Evolutionary conservation across 1,140 invertebrate species (phyloP), one percentile per base, ranked within the genome.

Genomic region (Saxidomus purpurata): DNA sequence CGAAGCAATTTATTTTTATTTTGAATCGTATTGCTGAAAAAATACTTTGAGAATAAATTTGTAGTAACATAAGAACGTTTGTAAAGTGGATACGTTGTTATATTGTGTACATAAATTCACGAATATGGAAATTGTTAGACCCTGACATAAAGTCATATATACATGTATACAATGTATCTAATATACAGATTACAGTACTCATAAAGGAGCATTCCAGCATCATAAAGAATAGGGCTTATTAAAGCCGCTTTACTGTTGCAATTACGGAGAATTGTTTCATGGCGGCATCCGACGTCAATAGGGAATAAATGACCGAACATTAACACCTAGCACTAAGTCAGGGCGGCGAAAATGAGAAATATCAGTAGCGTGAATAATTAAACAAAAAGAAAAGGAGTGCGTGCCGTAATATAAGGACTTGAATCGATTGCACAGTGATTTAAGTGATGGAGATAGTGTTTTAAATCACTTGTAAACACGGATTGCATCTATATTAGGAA

Each of bases 291-390:
- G 67, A 71, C 67, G 67, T 71, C 67, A n/a, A n/a, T 40, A 6
- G 67, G 67, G 67, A 71, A 71, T 71, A 71, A 71, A 71, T 71
- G 67, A 38, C 67, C 67, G 36, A 15, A 36, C 15, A 71, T 28
- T 40, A 6, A 71, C 67, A 71, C 67, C 67, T 71, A 31, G 28
- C 67, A n/a, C 9, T 71, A n/a, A 17, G 31, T 38, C 36, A 71
- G 8, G 31, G 67, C 31, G 67, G 34, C 67, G 6, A 59, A 22
- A 59, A 59, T 59, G 6, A 59, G 55, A 59, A 38, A 8, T 19
- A 28, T 40, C 67, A 71, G 67, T 28, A 38, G 25, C 22, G 11
- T 71, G 36, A 71, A 71, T 71, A 71, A 71, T 71, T 71, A 71
- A 71, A 71, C 31, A 71, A 1, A 38, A 40, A 11, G 22, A 71